Base-by-base conservation (phyloP, 2,888 invertebrate species). In the Hofmannophila pseudospretella region DNA sequence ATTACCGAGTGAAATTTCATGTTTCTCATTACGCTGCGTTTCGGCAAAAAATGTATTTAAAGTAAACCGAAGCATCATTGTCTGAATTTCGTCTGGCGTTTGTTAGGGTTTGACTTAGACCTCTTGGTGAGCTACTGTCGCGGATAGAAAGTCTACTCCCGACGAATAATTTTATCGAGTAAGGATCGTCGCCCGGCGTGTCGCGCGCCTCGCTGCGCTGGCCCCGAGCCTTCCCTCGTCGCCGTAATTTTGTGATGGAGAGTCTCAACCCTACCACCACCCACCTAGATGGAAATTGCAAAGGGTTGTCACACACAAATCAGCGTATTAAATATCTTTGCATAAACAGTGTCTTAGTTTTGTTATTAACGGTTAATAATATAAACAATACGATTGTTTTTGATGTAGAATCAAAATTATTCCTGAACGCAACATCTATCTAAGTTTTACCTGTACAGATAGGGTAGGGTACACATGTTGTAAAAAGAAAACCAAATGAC, bases 111-210 rank as follows among this genome's bases (percentile, higher is more conserved):
- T 27, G 19, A 20, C 34, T 13, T 22, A 41, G 40, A 42, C 38
- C 34, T 43, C 25, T 40, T 28, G 34, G 32, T 25, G 47, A 34
- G 42, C 39, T 37, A 35, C 28, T 41, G 38, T 39, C 45, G 19
- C 19, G 26, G 33, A 34, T 34, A 36, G 44, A 47, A 44, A 42
- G 44, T 42, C 37, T 35, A 44, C 44, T 46, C 54, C 47, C 50
- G 49, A 55, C 53, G 46, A 54, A 50, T 51, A 49, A 52, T 42
- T 54, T 51, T 51, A 48, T 52, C 47, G 48, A 47, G 49, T 42
- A 42, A 45, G 41, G 42, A 28, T 39, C 42, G 41, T 34, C 39
- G 41, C 34, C 34, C 36, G 16, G 10, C 12, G 8, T 20, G 5
- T 20, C n/a, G n/a, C n/a, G 26, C 31, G 32, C 32, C 36, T 34